Conservation (phyloP, 30 jellyfish, hydroid and myxozoan species). For the Pseudorhiza aurosa region DNA sequence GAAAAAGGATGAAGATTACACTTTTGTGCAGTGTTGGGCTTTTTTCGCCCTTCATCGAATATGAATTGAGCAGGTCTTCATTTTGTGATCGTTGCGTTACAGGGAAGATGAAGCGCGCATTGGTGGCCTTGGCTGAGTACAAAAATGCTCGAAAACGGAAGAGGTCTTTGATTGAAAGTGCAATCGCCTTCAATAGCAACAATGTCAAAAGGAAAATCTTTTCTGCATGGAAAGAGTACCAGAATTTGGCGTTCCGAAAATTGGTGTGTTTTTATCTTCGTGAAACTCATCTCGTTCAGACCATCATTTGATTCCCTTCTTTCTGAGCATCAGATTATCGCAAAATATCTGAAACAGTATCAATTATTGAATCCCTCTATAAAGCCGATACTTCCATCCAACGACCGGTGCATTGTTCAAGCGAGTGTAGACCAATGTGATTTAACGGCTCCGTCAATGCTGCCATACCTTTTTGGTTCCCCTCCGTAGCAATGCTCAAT, state of each 20-base stretch:
- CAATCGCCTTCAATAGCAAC: not conserved
- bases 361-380: no score
- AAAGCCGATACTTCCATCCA: no score
- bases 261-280: slow-evolving; percentile 14
- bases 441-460: no score
- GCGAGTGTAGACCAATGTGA: no score
- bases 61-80: not conserved
- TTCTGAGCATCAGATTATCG: no score
- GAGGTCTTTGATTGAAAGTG: not conserved
- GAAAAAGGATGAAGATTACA: no score
- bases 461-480: no score
- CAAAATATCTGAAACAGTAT: no score
- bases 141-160: not conserved
- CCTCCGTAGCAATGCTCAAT: no score
- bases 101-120: slow-evolving; percentile 49
- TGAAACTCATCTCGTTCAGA: no score
- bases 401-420: no score
- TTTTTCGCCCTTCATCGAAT: not conserved
- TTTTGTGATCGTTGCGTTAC: not conserved
- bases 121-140: not conserved
- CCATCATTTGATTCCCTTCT: not conserved
- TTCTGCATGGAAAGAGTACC: slow-evolving; percentile 20
- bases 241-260: slow-evolving; percentile 9
- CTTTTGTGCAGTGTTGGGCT: no score
- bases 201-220: slow-evolving; percentile 3